Conservation (phyloP, 2,113 vertebrate species). For the Odobenus rosmarus region DNA sequence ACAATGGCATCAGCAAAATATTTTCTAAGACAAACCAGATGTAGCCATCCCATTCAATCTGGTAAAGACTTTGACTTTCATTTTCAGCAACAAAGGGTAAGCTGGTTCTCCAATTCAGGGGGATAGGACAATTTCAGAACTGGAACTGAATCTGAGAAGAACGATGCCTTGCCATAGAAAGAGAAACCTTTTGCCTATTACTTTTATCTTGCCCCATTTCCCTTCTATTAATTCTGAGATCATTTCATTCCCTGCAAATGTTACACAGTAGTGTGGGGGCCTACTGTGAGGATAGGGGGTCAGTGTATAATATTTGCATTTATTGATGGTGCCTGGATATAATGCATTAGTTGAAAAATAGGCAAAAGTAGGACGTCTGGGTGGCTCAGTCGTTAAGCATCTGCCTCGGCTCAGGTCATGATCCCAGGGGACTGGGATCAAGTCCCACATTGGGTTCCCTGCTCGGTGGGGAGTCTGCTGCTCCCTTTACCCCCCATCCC, state of each 20-base stretch:
- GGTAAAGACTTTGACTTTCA: not conserved
- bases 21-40: not conserved
- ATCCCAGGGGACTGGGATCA: no score
- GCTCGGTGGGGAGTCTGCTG: no score
- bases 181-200: not conserved
- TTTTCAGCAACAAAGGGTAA: not conserved
- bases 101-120: not conserved
- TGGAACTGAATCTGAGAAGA: not conserved
- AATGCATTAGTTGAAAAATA: not conserved
- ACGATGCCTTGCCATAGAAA: not conserved
- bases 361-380: not conserved
- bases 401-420: no score
- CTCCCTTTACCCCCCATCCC: no score
- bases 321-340: not conserved
- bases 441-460: no score
- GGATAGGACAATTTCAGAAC: not conserved
- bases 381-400: no score
- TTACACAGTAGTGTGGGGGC: not conserved
- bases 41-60: not conserved
- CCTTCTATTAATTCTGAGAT: not conserved
- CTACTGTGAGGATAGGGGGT: not conserved
- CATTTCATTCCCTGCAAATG: not conserved
- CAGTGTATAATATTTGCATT: not conserved
- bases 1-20: not conserved
- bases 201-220: not conserved